These are phyloP conservation scores for Cliona cf. orientalis DNA, from an alignment of 37 sponge, comb jelly and placozoan species.

Conservation along the genomic window DNA sequence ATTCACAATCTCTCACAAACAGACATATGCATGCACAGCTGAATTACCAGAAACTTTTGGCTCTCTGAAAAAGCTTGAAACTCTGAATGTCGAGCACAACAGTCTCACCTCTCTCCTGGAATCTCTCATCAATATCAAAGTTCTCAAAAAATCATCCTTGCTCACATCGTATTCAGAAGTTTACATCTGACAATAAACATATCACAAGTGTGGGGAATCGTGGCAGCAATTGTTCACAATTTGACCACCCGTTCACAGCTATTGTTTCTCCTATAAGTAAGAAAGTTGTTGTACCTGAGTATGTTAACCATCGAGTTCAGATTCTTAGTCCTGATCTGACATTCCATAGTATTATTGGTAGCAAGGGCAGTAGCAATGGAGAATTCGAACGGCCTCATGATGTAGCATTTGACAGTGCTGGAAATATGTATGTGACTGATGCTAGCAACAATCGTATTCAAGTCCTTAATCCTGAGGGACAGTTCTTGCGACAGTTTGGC, in stretches of 20 bases:
- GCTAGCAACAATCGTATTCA: too few relatives aligned
- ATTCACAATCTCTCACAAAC: too few relatives aligned
- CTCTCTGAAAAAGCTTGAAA: conserved; percentile 58
- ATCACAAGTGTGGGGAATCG: conserved; percentile 36
- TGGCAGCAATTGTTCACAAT: conserved; percentile 26
- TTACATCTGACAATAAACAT: too few relatives aligned
- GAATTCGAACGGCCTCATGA: too few relatives aligned
- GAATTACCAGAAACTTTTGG: conserved; percentile 51
- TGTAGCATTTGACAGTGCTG: too few relatives aligned
- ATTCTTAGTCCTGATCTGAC: conserved; percentile 47
- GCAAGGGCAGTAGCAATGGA: too few relatives aligned
- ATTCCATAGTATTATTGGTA: conserved; percentile 35
- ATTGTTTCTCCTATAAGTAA: conserved; percentile 19
- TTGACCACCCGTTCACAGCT: conserved; percentile 40
- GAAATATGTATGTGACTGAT: too few relatives aligned
- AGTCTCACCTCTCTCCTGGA: conserved; percentile 50
- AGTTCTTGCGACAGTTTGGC: too few relatives aligned
- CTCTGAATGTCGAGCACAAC: conserved; percentile 40
- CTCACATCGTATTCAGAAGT: too few relatives aligned
- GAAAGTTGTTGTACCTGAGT: conserved; percentile 39
- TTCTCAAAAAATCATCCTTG: too few relatives aligned
- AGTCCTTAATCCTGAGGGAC: too few relatives aligned
- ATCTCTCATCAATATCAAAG: conserved; percentile 27
- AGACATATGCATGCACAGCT: too few relatives aligned
- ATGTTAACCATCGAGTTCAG: conserved; percentile 48